Evolutionary conservation across 2,113 vertebrate genomes (phyloP).

Genomic region (Oryzias curvinotus): DNA sequence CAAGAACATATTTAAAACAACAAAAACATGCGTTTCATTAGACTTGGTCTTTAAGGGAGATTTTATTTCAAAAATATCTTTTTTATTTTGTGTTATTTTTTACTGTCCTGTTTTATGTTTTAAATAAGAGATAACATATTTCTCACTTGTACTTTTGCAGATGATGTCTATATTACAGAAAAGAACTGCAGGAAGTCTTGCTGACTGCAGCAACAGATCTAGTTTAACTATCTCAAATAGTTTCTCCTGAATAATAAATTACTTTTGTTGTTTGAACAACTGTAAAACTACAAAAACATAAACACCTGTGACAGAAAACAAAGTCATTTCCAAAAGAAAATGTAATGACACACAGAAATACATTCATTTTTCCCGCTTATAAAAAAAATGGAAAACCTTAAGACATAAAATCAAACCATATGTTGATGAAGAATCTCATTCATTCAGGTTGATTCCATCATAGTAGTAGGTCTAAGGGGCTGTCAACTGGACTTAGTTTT

Average conservation of each 20-base stretch:
- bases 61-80: neutral
- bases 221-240: conserved; percentile 3
- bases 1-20: too few species aligned
- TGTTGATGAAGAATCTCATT: too few species aligned
- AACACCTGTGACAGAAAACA: neutral
- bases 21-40: neutral
- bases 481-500: too few species aligned
- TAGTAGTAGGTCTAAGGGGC: too few species aligned
- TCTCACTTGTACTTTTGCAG: too few species aligned
- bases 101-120: conserved; percentile 4
- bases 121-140: too few species aligned
- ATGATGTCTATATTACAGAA: neutral
- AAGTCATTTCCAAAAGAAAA: neutral
- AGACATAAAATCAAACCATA: too few species aligned
- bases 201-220: conserved; percentile 21
- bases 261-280: too few species aligned
- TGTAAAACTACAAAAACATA: too few species aligned
- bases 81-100: conserved; percentile 18
- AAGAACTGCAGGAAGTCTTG: conserved; percentile 39
- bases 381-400: neutral
- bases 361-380: neutral
- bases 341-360: conserved; percentile 20
- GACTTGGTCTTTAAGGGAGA: too few species aligned
- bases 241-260: neutral
- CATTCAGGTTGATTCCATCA: too few species aligned